Evolutionary conservation across 2,888 invertebrate species (phyloP), one percentile per base, ranked within the genome.

Genomic region (Protodeltote pygarga): DNA sequence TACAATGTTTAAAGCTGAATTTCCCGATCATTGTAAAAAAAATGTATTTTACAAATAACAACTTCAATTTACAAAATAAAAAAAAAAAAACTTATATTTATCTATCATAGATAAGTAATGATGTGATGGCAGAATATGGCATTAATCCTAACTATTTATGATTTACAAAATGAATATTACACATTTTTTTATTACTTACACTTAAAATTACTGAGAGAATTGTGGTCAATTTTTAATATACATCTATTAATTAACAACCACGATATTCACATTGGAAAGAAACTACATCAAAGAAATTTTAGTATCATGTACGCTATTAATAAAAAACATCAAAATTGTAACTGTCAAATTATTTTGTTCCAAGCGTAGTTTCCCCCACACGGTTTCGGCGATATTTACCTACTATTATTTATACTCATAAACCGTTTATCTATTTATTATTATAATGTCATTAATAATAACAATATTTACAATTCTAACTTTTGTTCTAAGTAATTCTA

Each of bases 311-410:
- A 83, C 70, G 53, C 71, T 73, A 83, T 79, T 81, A 81, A 63
- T 69, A 38, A 63, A n/a, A 80, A 81, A 89, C 87, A 86, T 84
- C 86, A 76, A 85, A n/a, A 82, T 88, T 73, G 76, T n/a, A 82
- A 81, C 71, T 82, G 84, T 85, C 85, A 87, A 89, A 83, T 84
- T 81, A 85, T 83, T 82, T 77, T 81, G 85, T 81, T 86, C 85
- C 85, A 92, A 92, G 91, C 91, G 91, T 92, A 92, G 91, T 92
- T 92, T 92, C 91, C 91, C n/a, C 91, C 91, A 90, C 88, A 89
- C 89, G 83, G 84, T 89, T 77, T 81, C 80, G 84, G 87, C 80
- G 67, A 76, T 72, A 68, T 71, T 74, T 55, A 75, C 70, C 67
- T 77, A 75, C 39, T 50, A 62, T 60, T 59, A 65, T 54, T 58